These are phyloP conservation scores for Coenonympha glycerion DNA, from an alignment of 2,888 invertebrate species.

Conservation along the genomic window DNA sequence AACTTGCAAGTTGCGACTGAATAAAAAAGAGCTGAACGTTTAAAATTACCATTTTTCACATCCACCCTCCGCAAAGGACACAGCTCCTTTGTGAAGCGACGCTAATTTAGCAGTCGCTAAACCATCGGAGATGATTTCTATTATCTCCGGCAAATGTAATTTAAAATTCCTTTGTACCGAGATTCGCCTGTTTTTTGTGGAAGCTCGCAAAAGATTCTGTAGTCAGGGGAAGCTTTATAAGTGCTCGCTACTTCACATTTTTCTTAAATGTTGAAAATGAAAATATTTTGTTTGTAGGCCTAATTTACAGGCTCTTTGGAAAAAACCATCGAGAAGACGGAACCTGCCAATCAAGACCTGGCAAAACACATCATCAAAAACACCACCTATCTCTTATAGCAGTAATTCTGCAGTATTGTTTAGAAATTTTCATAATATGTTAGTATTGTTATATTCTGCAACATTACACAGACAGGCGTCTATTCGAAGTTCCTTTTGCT, in stretches of 20 bases:
- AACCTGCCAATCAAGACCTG: too few relatives aligned
- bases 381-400: too few relatives aligned
- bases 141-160: constrained; percentile 16
- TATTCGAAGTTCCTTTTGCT: too few relatives aligned
- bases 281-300: background rate
- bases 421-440: too few relatives aligned
- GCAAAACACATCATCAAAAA: too few relatives aligned
- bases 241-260: background rate
- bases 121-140: constrained; percentile 12
- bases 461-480: too few relatives aligned
- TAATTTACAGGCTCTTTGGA: too few relatives aligned
- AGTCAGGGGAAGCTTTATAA: too few relatives aligned
- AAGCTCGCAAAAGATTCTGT: background rate
- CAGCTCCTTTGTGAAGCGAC: constrained; percentile 12
- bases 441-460: too few relatives aligned
- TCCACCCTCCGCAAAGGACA: constrained; percentile 5
- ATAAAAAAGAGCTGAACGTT: background rate
- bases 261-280: background rate
- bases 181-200: constrained; percentile 4
- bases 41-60: constrained; percentile 1
- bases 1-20: background rate
- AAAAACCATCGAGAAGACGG: too few relatives aligned
- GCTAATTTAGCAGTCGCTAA: constrained; percentile 17
- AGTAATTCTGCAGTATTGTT: too few relatives aligned
- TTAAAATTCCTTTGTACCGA: constrained; percentile 7